Evolutionary conservation across 2,888 invertebrate species (phyloP).

Genomic region (Thymelicus lineola): DNA sequence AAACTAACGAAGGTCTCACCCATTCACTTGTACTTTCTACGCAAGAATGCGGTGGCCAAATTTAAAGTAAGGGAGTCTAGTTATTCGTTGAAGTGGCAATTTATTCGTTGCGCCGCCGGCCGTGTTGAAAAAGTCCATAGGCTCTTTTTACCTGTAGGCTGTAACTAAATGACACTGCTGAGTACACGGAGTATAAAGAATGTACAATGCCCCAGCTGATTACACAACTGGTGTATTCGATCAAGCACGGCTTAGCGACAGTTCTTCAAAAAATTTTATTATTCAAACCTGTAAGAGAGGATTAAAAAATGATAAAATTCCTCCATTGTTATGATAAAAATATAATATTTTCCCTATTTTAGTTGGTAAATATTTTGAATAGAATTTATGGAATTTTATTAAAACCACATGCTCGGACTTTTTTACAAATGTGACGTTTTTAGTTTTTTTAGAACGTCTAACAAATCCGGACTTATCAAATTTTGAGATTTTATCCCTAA

Average conservation of each 20-base stretch:
- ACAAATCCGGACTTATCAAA: no score
- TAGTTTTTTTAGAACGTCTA: no score
- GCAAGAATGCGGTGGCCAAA: conserved; percentile 66
- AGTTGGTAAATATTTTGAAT: no score
- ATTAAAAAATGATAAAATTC: no score
- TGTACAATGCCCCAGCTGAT: conserved; percentile 2
- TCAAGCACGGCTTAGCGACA: neutral
- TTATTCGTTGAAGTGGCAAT: neutral
- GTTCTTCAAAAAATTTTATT: neutral
- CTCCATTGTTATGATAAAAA: no score
- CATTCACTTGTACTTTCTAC: conserved; percentile 74
- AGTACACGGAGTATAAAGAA: neutral
- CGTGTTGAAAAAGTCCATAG: neutral
- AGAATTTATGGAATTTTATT: no score
- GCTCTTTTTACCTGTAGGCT: neutral
- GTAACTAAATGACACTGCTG: neutral
- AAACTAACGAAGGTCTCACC: conserved; percentile 24
- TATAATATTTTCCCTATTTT: no score
- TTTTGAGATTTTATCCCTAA: no score
- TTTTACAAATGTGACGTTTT: no score
- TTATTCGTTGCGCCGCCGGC: neutral
- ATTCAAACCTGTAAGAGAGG: no score
- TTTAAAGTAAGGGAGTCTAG: conserved; percentile 8
- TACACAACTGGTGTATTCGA: neutral
- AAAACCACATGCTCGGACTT: no score